Base-by-base conservation (phyloP, 2,113 vertebrate species). In the Aptenodytes patagonicus region DNA sequence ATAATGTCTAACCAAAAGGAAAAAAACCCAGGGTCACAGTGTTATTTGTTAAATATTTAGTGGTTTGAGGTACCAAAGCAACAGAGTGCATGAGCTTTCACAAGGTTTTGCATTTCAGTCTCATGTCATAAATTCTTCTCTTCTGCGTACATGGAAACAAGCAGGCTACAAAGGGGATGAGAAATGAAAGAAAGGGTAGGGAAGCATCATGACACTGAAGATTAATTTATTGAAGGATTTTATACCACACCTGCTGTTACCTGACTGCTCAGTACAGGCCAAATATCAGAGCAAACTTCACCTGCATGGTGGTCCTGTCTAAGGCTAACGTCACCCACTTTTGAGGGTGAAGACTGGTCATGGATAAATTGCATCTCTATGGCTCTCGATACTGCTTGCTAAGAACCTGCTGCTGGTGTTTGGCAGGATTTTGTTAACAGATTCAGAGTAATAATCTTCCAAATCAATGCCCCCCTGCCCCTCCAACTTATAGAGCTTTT, bases 301-400 rank as follows among this genome's bases (percentile, higher is more conserved):
- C 11, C 58, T 17, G 31, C n/a, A 3, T 4, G 4, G 36, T 62
- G 54, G 4, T 38, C 68, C 58, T 46, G 2, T 9, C 0, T 0
- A 70, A 68, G 44, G 8, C 15, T 90, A 57, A 22, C 10, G n/a
- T 51, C 28, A 42, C 44, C 44, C 6, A 17, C 12, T 51, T 87
- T 9, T 31, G 18, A 42, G 18, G 9, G 9, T 32, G 15, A 79
- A 85, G 57, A 31, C 15, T 31, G n/a, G 10, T 13, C 5, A 6
- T 3, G 15, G 40, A 25, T n/a, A 83, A 76, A 62, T 31, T 62
- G 16, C 69, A 55, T 20, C 22, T 25, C 31, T n/a, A 5, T 28
- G 40, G 29, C 29, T 94, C 71, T 46, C 62, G 20, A 20, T 38
- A 6, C 32, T 66, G 21, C 69, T 66, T 64, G 38, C 47, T 64